phyloP scores from a whole-genome alignment of 2,888 invertebrate species.

The Parelbella ahira region DNA sequence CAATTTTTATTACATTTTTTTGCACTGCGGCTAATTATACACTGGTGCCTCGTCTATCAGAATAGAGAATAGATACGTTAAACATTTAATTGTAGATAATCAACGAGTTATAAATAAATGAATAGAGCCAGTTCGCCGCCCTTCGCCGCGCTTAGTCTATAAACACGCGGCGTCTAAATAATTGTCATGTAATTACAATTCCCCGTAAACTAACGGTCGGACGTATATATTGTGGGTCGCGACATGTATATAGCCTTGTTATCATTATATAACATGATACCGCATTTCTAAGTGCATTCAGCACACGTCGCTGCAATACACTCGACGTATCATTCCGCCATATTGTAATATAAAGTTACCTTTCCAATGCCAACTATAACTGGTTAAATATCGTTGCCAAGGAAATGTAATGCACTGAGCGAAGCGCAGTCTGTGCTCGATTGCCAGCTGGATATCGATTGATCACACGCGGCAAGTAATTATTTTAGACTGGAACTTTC shows the following conservation, averaged over 20 bases:
- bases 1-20: conserved; percentile 6
- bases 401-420: conserved; percentile 5
- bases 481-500: conserved; percentile 22
- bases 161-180: too few species aligned
- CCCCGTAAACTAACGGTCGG: conserved; percentile 20
- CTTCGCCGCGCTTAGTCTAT: conserved; percentile 5
- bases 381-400: conserved; percentile 6
- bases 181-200: conserved; percentile 21
- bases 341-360: conserved; percentile 1
- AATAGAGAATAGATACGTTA: too few species aligned
- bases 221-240: conserved; percentile 19
- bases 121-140: not conserved
- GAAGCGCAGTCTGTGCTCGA: conserved; percentile 11
- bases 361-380: conserved; percentile 11
- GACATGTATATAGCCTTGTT: conserved; percentile 20
- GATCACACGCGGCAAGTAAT: conserved; percentile 13
- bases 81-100: too few species aligned
- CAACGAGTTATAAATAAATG: too few species aligned
- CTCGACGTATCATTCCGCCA: conserved; percentile 5
- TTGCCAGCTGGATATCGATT: conserved; percentile 16
- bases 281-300: conserved; percentile 16
- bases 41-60: too few species aligned
- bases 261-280: conserved; percentile 21
- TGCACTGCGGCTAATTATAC: conserved; percentile 3
- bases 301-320: conserved; percentile 7